phyloP scores from a whole-genome alignment of 2,113 vertebrate genomes.

The Axis porcinus region DNA sequence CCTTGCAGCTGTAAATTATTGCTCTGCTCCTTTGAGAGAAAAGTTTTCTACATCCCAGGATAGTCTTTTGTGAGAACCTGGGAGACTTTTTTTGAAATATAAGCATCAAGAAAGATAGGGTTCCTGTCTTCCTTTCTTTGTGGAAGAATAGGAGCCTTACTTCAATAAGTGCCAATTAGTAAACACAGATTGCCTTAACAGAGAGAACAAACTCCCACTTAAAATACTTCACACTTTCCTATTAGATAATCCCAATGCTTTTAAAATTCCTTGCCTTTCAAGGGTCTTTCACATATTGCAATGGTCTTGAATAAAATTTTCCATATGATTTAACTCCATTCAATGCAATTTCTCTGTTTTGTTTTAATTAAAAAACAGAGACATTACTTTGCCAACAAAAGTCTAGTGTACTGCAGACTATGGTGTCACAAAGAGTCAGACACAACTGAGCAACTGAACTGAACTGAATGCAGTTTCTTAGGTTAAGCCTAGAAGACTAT shows the following conservation, averaged over 20 bases:
- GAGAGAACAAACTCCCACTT: not conserved
- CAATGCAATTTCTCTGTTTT: not conserved
- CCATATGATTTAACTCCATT: not conserved
- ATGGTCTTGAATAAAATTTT: not conserved
- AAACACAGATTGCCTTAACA: not conserved
- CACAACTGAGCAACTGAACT: not conserved
- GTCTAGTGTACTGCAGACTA: not conserved
- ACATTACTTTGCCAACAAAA: not conserved
- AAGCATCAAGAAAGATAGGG: not conserved
- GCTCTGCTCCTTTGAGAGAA: not conserved
- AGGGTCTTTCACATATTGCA: not conserved
- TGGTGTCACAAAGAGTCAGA: not conserved
- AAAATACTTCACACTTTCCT: not conserved
- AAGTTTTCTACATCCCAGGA: not conserved
- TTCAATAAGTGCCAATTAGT: not conserved
- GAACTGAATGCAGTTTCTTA: not conserved
- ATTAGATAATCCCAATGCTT: not conserved
- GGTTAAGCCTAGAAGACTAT: not conserved
- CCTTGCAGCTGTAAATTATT: not conserved
- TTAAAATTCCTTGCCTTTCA: not conserved
- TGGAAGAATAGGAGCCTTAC: not conserved
- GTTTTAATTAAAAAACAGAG: not conserved
- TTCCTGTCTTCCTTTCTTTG: not conserved
- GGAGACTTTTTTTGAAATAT: not conserved
- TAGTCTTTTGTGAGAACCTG: not conserved